Evolutionary conservation across 2,888 invertebrate genomes (phyloP), one percentile per base, ranked within the genome.

Genomic region (Calliopum simillimum): DNA sequence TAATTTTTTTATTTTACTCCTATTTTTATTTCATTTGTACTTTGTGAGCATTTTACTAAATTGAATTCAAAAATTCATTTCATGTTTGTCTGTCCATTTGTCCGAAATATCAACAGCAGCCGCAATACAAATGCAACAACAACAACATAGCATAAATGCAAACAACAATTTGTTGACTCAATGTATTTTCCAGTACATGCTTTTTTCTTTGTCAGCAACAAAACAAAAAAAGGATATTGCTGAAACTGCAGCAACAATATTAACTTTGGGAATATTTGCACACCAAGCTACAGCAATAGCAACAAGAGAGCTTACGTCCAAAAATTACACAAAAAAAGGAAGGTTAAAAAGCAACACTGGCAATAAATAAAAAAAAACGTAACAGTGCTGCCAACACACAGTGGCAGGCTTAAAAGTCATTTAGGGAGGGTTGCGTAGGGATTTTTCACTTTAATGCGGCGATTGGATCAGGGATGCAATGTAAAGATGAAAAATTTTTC

Each of bases 141-240:
- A 46, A 62, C 62, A 21, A 46, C 23, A 23, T 33, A 68, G 25
- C 21, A 53, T 44, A 55, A 68, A 44, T 55, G 68, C 68, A 61
- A 68, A 55, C 75, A 77, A 77, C 78, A 80, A 79, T 79, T 79
- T 82, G 81, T 82, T 82, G 81, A 82, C 81, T 76, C 77, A 80
- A 81, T 76, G 80, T 78, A 82, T 81, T 80, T 67, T 51, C 69
- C 74, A 78, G 77, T 67, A 69, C 69, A 53, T 72, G 69, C 73
- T 68, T 67, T 23, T 64, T 14, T 55, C 23, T 16, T 58, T 46
- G 16, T 71, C 68, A 66, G 67, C 68, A 70, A 65, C 69, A 58
- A 53, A 47, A 19, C 59, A 47, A 53, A 33, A 21, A 53, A 19
- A 11, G 14, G 13, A 41, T 19, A 53, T 46, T 19, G 4, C 5